A percentile compares a stretch with the other conserved stretches of the same genome.
phyloP scores from a whole-genome alignment of 2,797 vertebrate species.

The Enoplosus armatus region DNA sequence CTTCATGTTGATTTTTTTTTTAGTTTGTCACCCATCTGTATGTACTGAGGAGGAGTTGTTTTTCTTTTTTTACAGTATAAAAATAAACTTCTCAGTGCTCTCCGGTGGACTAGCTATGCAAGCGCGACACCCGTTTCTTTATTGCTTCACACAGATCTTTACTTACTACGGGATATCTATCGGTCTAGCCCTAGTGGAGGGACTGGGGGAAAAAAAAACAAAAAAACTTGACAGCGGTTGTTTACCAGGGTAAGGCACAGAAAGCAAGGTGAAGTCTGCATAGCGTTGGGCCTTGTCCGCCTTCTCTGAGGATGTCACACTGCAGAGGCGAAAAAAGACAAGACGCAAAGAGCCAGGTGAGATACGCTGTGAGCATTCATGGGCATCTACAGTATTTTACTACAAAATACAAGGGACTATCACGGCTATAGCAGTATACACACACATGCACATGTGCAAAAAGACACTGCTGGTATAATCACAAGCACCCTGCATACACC shows the following conservation, averaged over 20 bases:
- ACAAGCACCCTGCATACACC: neutral
- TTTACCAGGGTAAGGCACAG: slow-evolving; percentile 98
- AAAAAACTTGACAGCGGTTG: rapidly evolving
- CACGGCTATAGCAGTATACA: neutral
- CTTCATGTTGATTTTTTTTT: too few species aligned
- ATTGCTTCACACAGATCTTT: neutral
- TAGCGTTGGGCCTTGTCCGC: slow-evolving; percentile 99
- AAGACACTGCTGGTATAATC: neutral
- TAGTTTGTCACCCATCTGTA: too few species aligned
- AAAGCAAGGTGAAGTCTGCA: slow-evolving; percentile 97
- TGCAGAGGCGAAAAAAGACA: slow-evolving; percentile 73
- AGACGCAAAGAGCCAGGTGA: neutral
- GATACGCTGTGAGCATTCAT: neutral
- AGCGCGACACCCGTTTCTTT: neutral
- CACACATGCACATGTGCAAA: neutral
- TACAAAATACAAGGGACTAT: neutral
- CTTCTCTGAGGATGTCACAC: slow-evolving; percentile 98
- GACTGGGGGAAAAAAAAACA: too few species aligned
- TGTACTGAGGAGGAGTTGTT: too few species aligned
- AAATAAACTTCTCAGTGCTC: neutral
- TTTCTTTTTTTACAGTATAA: too few species aligned
- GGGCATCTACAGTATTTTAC: neutral
- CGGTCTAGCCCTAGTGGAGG: too few species aligned
- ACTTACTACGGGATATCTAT: rapidly evolving
- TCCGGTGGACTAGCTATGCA: neutral